A percentile compares a stretch with the other conserved stretches of the same genome.
These are phyloP conservation scores for Climacteris rufus DNA, from an alignment of 2,113 vertebrate species.

Conservation along the genomic window DNA sequence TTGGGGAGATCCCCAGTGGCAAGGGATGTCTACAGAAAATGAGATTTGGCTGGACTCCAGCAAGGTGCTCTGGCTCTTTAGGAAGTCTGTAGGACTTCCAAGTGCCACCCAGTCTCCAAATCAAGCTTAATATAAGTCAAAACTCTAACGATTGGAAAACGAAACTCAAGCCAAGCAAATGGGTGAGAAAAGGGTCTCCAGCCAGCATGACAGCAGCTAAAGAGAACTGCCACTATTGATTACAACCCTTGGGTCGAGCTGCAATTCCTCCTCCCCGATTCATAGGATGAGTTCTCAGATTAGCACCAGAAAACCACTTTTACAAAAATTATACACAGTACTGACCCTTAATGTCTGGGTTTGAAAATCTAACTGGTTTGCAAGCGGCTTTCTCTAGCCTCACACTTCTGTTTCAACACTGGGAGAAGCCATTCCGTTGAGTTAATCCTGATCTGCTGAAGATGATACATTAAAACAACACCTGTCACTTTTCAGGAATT, in stretches of 20 bases:
- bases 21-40: not conserved
- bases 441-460: slow-evolving; percentile 46
- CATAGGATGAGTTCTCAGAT: not conserved
- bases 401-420: slow-evolving; percentile 24
- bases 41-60: not conserved
- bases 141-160: not conserved
- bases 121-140: not conserved
- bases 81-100: not conserved
- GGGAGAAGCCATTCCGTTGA: slow-evolving; percentile 51
- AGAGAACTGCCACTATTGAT: not conserved
- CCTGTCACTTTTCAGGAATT: slow-evolving; percentile 52
- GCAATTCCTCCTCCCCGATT: not conserved
- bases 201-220: not conserved
- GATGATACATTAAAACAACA: slow-evolving; percentile 55
- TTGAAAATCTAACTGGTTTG: not conserved
- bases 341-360: not conserved
- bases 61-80: not conserved
- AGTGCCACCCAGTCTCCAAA: not conserved
- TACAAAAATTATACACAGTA: not conserved
- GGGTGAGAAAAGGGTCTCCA: not conserved
- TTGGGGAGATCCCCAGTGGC: not conserved
- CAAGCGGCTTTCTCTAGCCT: slow-evolving; percentile 21
- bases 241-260: not conserved
- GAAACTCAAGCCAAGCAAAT: not conserved
- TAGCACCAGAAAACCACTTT: not conserved